Evolutionary conservation across 1,140 invertebrate genomes (phyloP).

Genomic region (Polypedilum vanderplanki): DNA sequence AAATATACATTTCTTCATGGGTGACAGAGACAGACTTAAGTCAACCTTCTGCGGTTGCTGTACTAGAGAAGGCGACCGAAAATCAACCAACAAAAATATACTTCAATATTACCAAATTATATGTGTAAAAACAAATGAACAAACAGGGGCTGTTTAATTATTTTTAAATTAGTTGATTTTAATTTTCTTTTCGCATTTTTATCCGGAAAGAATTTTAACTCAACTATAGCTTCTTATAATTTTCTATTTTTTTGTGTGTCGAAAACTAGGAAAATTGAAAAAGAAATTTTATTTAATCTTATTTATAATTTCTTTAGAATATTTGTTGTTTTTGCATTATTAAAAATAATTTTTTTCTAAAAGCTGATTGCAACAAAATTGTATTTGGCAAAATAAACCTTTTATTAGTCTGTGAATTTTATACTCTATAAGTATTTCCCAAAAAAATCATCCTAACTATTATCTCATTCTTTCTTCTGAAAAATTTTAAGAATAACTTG

Average conservation of each 20-base stretch:
- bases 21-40: conserved; percentile 38
- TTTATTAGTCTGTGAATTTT: too few relatives aligned
- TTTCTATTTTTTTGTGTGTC: background rate
- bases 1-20: conserved; percentile 30
- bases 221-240: background rate
- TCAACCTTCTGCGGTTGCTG: conserved; percentile 68
- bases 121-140: conserved; percentile 41
- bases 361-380: conserved; percentile 27
- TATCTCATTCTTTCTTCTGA: too few relatives aligned
- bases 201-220: background rate
- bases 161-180: conserved; percentile 42
- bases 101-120: conserved; percentile 29
- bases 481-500: too few relatives aligned
- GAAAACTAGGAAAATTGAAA: background rate
- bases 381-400: conserved; percentile 21
- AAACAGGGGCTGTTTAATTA: conserved; percentile 39
- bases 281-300: background rate
- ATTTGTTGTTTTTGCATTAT: background rate
- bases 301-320: background rate
- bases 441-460: too few relatives aligned
- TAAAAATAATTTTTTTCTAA: background rate
- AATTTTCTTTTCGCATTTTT: background rate
- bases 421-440: too few relatives aligned
- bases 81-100: conserved; percentile 47
- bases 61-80: conserved; percentile 69